phyloP scores from a whole-genome alignment of 2,797 vertebrate genomes.

The Sebastes nivosus region DNA sequence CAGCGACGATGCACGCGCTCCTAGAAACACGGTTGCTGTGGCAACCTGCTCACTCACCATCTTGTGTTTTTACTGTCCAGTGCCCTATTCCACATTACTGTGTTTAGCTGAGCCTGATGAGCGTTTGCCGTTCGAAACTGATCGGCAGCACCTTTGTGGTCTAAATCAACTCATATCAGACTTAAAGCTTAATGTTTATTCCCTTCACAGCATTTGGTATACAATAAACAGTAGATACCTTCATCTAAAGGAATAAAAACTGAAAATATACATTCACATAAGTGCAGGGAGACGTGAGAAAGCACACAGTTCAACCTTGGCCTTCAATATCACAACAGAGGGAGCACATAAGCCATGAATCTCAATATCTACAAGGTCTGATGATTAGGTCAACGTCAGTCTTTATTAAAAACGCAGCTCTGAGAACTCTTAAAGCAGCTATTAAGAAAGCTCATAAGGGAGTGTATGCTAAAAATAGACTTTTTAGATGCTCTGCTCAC shows the following conservation, averaged over 20 bases:
- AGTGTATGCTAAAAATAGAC: conserved; percentile 72
- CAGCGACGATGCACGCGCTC: conserved; percentile 72
- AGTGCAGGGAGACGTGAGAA: background rate
- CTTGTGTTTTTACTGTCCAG: conserved; percentile 83
- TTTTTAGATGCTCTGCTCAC: conserved; percentile 69
- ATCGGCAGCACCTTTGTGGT: conserved; percentile 16
- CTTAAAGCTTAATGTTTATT: background rate
- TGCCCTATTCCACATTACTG: conserved; percentile 74
- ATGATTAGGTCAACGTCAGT: conserved; percentile 51
- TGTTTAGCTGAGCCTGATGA: conserved; percentile 70
- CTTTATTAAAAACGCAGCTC: conserved; percentile 55
- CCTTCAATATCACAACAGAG: conserved; percentile 26
- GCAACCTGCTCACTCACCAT: conserved; percentile 84
- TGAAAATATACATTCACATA: background rate
- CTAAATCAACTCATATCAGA: conserved; percentile 20
- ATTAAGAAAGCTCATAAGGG: conserved; percentile 67
- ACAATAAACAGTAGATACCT: background rate
- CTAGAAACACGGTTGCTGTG: conserved; percentile 83
- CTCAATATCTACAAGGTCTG: conserved; percentile 45
- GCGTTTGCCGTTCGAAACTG: conserved; percentile 40
- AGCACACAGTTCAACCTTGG: conserved; percentile 21
- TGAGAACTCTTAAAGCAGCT: conserved; percentile 59
- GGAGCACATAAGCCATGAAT: conserved; percentile 34
- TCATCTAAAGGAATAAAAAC: background rate
- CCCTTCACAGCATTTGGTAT: background rate